Evolutionary conservation across 2,113 vertebrate species (phyloP).

Genomic region (Hemiscyllium ocellatum): DNA sequence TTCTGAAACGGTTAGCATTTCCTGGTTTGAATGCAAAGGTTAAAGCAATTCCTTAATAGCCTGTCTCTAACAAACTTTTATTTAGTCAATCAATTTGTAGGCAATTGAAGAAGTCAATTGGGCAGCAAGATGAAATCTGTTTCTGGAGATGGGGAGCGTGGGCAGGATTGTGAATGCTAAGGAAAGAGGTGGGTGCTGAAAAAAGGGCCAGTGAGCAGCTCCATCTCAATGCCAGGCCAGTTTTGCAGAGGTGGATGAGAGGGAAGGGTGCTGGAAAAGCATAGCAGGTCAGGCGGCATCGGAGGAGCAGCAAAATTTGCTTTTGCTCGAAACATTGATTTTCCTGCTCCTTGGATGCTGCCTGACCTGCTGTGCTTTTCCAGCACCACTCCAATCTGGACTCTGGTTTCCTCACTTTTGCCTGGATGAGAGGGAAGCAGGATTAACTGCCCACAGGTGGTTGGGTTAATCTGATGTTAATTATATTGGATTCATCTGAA

Average conservation of each 20-base stretch:
- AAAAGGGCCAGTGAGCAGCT: background rate
- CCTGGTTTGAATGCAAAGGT: background rate
- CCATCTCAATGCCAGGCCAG: background rate
- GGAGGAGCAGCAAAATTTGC: no score
- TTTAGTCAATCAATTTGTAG: background rate
- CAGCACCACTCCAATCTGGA: no score
- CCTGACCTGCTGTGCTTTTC: no score
- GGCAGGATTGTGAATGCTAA: background rate
- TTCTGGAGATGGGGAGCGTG: background rate
- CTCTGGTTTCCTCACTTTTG: no score
- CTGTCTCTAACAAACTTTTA: background rate
- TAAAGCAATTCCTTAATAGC: background rate
- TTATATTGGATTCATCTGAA: no score
- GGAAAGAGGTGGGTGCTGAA: background rate
- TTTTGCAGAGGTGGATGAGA: background rate
- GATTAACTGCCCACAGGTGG: background rate
- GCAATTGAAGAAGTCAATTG: background rate
- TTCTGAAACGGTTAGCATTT: background rate
- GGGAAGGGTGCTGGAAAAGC: no score
- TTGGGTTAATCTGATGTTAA: no score
- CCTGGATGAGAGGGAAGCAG: no score
- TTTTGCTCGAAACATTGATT: no score
- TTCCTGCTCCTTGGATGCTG: no score
- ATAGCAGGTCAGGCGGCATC: no score
- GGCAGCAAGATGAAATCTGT: background rate